Evolutionary conservation across 1,140 invertebrate species (phyloP).

Genomic region (Panulirus ornatus): DNA sequence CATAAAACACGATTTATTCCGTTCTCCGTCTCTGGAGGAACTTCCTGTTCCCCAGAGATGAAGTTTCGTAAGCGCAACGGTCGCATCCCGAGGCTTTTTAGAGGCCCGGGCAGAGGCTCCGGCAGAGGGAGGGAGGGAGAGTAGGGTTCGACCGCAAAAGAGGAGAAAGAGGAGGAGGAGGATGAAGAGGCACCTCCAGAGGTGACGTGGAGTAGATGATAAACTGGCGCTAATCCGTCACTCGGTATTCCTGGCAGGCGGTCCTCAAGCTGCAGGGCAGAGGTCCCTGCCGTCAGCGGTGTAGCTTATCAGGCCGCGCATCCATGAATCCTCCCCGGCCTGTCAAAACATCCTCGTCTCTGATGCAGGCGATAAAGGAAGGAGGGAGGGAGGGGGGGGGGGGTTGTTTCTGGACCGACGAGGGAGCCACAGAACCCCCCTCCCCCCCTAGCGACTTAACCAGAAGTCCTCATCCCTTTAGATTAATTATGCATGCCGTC

Average conservation of each 20-base stretch:
- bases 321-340: constrained; percentile 19
- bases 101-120: no score
- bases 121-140: no score
- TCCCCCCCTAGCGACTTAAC: neutral
- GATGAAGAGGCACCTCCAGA: neutral
- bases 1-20: constrained; percentile 18
- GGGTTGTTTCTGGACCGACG: neutral
- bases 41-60: neutral
- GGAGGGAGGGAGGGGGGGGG: constrained; percentile 1
- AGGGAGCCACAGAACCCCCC: neutral
- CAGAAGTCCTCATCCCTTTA: neutral
- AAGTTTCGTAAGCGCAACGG: neutral
- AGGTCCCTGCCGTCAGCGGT: neutral
- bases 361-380: constrained; percentile 20
- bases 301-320: neutral
- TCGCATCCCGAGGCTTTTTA: no score
- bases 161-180: neutral
- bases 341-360: constrained; percentile 23
- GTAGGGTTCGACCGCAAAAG: no score
- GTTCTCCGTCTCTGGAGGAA: neutral
- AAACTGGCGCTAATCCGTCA: constrained; percentile 12
- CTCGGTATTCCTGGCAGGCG: constrained; percentile 31
- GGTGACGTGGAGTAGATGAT: constrained; percentile 49
- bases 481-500: constrained; percentile 47
- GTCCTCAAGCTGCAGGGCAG: neutral